Conservation (phyloP, 2,113 vertebrate genomes). For the Anarhynchus alexandrinus region DNA sequence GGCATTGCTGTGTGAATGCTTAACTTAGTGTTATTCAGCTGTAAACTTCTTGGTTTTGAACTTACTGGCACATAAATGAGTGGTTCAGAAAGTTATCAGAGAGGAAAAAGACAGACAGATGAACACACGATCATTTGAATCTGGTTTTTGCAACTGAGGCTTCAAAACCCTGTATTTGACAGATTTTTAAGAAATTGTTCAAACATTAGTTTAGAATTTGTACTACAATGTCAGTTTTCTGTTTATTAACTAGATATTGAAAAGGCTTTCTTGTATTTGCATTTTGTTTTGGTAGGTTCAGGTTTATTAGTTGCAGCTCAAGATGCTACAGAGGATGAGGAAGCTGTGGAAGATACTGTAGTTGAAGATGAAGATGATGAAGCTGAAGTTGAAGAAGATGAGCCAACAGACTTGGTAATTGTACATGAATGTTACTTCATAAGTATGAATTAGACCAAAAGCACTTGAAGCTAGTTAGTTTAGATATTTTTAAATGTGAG, state of each 20-base stretch:
- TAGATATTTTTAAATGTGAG: not conserved
- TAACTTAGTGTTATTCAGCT: not conserved
- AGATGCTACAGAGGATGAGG: slow-evolving; percentile 94
- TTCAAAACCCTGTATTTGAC: not conserved
- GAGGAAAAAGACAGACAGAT: not conserved
- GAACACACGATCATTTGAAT: not conserved
- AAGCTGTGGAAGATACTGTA: slow-evolving; percentile 87
- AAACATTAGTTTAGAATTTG: not conserved
- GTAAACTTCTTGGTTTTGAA: not conserved
- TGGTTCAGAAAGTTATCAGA: not conserved
- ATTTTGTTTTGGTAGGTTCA: slow-evolving; percentile 19
- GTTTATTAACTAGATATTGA: not conserved
- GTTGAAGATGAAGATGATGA: slow-evolving; percentile 97
- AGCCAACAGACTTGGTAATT: slow-evolving; percentile 90
- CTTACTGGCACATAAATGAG: not conserved
- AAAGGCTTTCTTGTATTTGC: not conserved
- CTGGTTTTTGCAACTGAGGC: not conserved
- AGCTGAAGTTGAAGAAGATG: slow-evolving; percentile 96
- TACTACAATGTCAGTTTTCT: not conserved
- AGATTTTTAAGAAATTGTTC: not conserved
- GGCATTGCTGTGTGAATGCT: not conserved
- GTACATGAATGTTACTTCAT: not conserved
- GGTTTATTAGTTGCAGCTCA: slow-evolving; percentile 80
- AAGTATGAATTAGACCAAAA: not conserved
- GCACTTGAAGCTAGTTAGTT: not conserved